Conservation (phyloP, 2,888 invertebrate species). For the Lamellibrachia satsuma region DNA sequence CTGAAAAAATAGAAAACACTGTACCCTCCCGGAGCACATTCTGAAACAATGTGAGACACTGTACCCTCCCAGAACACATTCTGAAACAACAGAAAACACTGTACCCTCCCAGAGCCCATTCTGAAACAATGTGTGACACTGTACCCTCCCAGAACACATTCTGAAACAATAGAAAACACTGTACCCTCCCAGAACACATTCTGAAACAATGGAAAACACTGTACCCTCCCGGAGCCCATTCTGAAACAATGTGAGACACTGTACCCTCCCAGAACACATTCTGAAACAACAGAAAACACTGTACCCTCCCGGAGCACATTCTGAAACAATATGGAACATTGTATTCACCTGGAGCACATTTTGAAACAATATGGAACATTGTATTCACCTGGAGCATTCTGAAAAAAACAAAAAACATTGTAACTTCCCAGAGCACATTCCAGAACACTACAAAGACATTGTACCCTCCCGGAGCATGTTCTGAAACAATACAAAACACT, state of each 20-base stretch:
- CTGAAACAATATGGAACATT: background rate
- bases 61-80: background rate
- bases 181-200: no score
- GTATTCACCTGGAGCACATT: background rate
- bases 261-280: background rate
- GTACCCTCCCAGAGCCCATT: no score
- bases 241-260: background rate
- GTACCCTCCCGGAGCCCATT: background rate
- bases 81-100: background rate
- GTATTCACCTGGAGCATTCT: slow-evolving; percentile 61
- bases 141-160: no score
- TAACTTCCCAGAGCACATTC: background rate
- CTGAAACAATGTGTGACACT: no score
- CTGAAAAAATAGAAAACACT: background rate
- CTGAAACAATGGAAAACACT: background rate
- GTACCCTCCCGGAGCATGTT: background rate
- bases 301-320: background rate
- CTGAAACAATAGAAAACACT: no score
- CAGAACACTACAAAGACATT: background rate
- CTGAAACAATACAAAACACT: background rate
- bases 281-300: background rate
- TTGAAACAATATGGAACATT: background rate
- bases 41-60: background rate
- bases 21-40: background rate
- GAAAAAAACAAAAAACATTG: slow-evolving; percentile 40